These are phyloP conservation scores for Syritta pipiens DNA, from an alignment of 2,888 invertebrate species.

Conservation along the genomic window DNA sequence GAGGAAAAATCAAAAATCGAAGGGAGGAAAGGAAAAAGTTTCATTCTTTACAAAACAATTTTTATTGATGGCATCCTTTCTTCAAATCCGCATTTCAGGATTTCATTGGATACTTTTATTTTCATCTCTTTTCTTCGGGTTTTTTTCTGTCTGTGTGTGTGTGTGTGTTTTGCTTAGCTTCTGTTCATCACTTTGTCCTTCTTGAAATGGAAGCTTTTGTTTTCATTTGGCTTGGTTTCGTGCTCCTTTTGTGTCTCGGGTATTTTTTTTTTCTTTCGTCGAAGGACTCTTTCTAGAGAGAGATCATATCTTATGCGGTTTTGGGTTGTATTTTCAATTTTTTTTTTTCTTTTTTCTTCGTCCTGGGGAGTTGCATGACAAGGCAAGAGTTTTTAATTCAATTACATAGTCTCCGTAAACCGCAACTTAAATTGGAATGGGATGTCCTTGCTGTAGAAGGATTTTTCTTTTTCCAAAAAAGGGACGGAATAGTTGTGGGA, in stretches of 20 bases:
- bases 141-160: neutral
- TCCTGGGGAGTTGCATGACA: conserved; percentile 1
- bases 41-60: conserved; percentile 65
- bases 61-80: conserved; percentile 68
- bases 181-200: conserved; percentile 52
- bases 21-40: conserved; percentile 17
- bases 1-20: neutral
- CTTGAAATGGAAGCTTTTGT: conserved; percentile 54
- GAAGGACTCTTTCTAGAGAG: conserved; percentile 34
- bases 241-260: neutral
- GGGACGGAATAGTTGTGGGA: too few species aligned
- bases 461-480: too few species aligned
- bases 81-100: conserved; percentile 58
- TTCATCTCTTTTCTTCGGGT: conserved; percentile 8
- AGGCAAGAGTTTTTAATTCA: conserved; percentile 63
- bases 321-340: conserved; percentile 36
- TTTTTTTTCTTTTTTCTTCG: conserved; percentile 3
- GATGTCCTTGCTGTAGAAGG: conserved; percentile 44
- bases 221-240: conserved; percentile 46
- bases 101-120: conserved; percentile 49
- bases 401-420: conserved; percentile 56
- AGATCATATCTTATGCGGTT: conserved; percentile 61
- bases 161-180: too few species aligned
- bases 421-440: conserved; percentile 62
- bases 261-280: neutral